Percentiles rank a stretch among this genome's conserved stretches.
Evolutionary conservation across 2,888 invertebrate genomes (phyloP).

Genomic region (Micropterix aruncella): DNA sequence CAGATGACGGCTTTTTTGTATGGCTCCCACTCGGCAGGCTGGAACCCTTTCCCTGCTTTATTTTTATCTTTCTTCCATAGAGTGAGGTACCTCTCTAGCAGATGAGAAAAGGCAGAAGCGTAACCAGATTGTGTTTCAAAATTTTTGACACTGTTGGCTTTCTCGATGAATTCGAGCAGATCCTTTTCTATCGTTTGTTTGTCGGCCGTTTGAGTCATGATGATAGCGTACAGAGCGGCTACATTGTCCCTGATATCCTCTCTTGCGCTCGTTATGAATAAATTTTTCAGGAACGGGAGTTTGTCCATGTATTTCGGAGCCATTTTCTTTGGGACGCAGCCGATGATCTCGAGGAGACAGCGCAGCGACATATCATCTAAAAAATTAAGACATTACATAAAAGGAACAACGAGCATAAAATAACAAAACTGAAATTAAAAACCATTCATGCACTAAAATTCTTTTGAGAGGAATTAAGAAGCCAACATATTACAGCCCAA

Average conservation of each 20-base stretch:
- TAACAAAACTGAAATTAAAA: too few relatives aligned
- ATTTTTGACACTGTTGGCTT: conserved; percentile 38
- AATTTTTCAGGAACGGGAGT: conserved; percentile 46
- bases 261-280: conserved; percentile 52
- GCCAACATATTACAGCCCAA: too few relatives aligned
- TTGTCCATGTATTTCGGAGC: conserved; percentile 47
- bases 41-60: conserved; percentile 28
- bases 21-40: conserved; percentile 38
- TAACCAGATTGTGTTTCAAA: conserved; percentile 70
- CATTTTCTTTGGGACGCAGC: conserved; percentile 60
- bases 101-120: conserved; percentile 53
- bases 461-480: too few relatives aligned
- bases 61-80: conserved; percentile 24
- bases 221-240: conserved; percentile 61
- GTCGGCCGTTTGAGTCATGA: conserved; percentile 47
- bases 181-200: conserved; percentile 32
- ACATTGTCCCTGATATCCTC: conserved; percentile 63
- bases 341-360: conserved; percentile 73
- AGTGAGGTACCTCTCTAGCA: conserved; percentile 52
- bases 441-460: too few relatives aligned
- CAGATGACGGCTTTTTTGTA: conserved; percentile 41
- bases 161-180: conserved; percentile 35
- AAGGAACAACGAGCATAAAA: too few relatives aligned
- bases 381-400: too few relatives aligned
- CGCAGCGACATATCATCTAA: conserved; percentile 50